phyloP scores from a whole-genome alignment of 1,140 invertebrate species.

The Drosophila seguyi region DNA sequence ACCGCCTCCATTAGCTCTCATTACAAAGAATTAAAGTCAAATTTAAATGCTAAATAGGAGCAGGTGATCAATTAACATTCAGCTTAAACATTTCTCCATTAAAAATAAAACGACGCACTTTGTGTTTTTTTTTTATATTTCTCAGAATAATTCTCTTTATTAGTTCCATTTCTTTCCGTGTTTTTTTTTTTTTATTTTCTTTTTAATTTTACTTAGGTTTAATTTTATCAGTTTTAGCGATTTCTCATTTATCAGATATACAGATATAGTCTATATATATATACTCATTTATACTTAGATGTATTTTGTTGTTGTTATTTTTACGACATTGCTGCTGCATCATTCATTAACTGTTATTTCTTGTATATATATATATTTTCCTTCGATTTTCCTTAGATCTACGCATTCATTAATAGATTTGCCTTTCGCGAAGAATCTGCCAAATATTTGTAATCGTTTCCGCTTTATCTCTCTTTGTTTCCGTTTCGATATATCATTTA shows the following conservation, averaged over 20 bases:
- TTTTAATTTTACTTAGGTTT: slow-evolving; percentile 69
- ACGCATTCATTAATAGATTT: slow-evolving; percentile 54
- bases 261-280: slow-evolving; percentile 63
- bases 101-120: not conserved
- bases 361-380: slow-evolving; percentile 54
- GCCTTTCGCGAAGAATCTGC: slow-evolving; percentile 42
- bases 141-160: slow-evolving; percentile 83
- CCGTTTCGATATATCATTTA: slow-evolving; percentile 27
- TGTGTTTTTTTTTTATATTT: slow-evolving; percentile 53
- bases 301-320: slow-evolving; percentile 55
- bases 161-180: slow-evolving; percentile 73
- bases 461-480: slow-evolving; percentile 3
- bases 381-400: slow-evolving; percentile 68
- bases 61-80: slow-evolving; percentile 18
- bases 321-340: slow-evolving; percentile 65
- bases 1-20: slow-evolving; percentile 27
- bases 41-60: slow-evolving; percentile 23
- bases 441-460: slow-evolving; percentile 49
- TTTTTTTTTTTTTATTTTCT: slow-evolving; percentile 59
- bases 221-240: slow-evolving; percentile 77
- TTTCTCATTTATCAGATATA: slow-evolving; percentile 77
- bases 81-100: not conserved
- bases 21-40: slow-evolving; percentile 10
- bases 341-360: slow-evolving; percentile 40
- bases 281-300: slow-evolving; percentile 69